phyloP scores from a whole-genome alignment of 2,888 invertebrate genomes.

The Palloptera scutellata region DNA sequence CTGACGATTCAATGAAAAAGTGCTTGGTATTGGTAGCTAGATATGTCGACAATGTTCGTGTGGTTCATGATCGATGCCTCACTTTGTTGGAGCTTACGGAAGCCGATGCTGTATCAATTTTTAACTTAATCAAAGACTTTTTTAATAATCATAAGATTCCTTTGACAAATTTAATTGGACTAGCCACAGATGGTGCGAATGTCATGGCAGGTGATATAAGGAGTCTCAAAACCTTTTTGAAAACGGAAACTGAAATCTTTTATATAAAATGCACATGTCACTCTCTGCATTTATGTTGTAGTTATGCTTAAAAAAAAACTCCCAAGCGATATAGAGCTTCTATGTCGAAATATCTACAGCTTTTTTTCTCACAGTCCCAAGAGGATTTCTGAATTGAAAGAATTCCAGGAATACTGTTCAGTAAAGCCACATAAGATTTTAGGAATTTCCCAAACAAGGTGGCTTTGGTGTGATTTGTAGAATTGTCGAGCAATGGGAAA shows the following conservation, averaged over 20 bases:
- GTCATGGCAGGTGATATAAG: slow-evolving; percentile 18
- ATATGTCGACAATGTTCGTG: slow-evolving; percentile 10
- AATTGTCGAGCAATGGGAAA: slow-evolving; percentile 33
- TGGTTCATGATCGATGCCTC: slow-evolving; percentile 15
- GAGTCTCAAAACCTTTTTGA: slow-evolving; percentile 21
- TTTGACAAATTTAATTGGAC: slow-evolving; percentile 22
- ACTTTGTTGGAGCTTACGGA: slow-evolving; percentile 13
- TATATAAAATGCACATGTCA: slow-evolving; percentile 12
- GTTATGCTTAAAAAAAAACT: slow-evolving; percentile 13
- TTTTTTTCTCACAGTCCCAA: slow-evolving; percentile 23
- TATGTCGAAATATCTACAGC: slow-evolving; percentile 16
- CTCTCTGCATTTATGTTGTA: slow-evolving; percentile 4
- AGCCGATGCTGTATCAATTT: slow-evolving; percentile 16
- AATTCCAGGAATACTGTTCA: slow-evolving; percentile 27
- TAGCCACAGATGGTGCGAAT: slow-evolving; percentile 22
- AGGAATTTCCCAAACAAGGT: slow-evolving; percentile 18
- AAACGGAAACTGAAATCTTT: slow-evolving; percentile 8
- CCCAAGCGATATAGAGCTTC: neutral
- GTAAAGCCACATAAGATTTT: slow-evolving; percentile 22
- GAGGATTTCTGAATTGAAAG: slow-evolving; percentile 20
- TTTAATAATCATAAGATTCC: slow-evolving; percentile 1
- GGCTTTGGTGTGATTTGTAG: slow-evolving; percentile 28
- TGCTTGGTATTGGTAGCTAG: slow-evolving; percentile 12
- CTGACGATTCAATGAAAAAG: slow-evolving; percentile 17
- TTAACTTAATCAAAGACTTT: slow-evolving; percentile 16